Evolutionary conservation across 2,113 vertebrate species (phyloP).

Genomic region (Oenanthe oenanthe): DNA sequence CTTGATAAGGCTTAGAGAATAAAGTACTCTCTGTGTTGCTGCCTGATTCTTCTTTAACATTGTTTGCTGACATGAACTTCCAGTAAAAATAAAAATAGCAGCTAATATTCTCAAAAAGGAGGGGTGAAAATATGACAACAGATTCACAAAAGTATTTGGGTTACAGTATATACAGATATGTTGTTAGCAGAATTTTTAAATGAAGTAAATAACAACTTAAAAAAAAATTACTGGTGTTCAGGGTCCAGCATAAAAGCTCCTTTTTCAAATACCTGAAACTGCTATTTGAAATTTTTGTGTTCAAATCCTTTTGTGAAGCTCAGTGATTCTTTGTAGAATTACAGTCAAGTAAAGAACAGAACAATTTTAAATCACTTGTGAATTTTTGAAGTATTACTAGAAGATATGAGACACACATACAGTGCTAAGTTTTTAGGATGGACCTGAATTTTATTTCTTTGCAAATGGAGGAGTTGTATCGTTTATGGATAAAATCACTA

Average conservation of each 20-base stretch:
- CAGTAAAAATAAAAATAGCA: neutral
- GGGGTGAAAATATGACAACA: rapidly evolving
- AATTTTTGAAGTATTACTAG: neutral
- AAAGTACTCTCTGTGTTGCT: neutral
- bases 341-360: neutral
- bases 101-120: neutral
- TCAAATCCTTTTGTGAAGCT: neutral
- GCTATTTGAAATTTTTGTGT: neutral
- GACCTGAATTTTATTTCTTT: neutral
- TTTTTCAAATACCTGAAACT: neutral
- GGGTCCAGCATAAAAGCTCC: neutral
- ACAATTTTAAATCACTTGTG: neutral
- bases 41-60: neutral
- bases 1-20: neutral
- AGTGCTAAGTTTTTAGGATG: neutral
- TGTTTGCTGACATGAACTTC: neutral
- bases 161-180: neutral
- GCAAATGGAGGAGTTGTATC: neutral
- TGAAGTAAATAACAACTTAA: neutral
- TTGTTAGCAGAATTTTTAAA: neutral
- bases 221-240: neutral
- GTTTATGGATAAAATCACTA: neutral
- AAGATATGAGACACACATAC: neutral
- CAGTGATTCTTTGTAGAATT: neutral
- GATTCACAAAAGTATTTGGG: neutral